phyloP scores from a whole-genome alignment of 1,140 invertebrate genomes.

The Delia radicum region DNA sequence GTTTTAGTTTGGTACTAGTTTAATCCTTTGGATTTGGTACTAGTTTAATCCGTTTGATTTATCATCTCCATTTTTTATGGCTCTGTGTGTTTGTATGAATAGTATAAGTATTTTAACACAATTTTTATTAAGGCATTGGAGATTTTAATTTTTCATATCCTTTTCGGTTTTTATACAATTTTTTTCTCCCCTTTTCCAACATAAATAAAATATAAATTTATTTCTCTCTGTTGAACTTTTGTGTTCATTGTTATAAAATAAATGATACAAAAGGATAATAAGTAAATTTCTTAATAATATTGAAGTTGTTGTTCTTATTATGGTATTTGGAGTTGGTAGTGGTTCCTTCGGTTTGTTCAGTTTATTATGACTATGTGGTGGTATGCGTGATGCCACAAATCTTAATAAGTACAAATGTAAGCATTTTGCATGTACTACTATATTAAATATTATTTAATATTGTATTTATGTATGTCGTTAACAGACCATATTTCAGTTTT shows the following conservation, averaged over 20 bases:
- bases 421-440: neutral
- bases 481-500: neutral
- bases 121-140: neutral
- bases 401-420: neutral
- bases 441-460: neutral
- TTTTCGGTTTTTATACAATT: neutral
- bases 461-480: neutral
- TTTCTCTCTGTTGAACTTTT: neutral
- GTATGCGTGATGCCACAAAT: neutral
- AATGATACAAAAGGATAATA: neutral
- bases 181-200: neutral
- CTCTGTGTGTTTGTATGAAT: neutral
- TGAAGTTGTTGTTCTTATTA: neutral
- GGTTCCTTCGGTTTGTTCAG: neutral
- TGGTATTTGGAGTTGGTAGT: neutral
- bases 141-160: neutral
- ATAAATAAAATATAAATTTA: neutral
- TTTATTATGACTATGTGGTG: neutral
- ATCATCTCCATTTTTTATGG: no score
- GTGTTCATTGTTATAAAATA: neutral
- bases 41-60: no score
- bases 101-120: neutral
- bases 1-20: no score
- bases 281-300: neutral
- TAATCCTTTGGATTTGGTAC: no score